Conservation (phyloP, 2,113 vertebrate species). For the Forbesichthys papilliferus region DNA sequence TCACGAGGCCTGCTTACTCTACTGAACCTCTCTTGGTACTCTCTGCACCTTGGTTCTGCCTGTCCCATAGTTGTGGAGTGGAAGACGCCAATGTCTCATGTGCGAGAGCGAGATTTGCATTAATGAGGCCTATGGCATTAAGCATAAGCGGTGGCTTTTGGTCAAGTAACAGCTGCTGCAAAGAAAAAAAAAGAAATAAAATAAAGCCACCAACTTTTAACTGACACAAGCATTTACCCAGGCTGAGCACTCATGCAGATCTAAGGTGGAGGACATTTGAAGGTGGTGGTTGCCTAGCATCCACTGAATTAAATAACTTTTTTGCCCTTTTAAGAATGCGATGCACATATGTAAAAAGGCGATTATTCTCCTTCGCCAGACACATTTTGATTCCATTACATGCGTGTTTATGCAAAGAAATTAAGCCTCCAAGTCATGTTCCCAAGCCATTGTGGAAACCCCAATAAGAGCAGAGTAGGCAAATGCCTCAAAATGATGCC, state of each 20-base stretch:
- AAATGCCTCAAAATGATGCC: too few relatives aligned
- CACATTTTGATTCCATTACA: not conserved
- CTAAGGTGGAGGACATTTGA: slow-evolving; percentile 35
- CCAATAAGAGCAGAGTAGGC: not conserved
- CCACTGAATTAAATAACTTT: not conserved
- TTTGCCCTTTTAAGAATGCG: not conserved
- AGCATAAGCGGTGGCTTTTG: slow-evolving; percentile 55
- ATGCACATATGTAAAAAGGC: not conserved
- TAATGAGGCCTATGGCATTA: slow-evolving; percentile 65
- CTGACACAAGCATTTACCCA: slow-evolving; percentile 58
- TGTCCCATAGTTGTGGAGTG: slow-evolving; percentile 26
- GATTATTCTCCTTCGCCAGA: not conserved
- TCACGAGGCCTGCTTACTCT: slow-evolving; percentile 10
- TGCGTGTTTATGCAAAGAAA: not conserved
- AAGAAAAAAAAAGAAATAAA: slow-evolving; percentile 33
- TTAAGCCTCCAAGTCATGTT: not conserved
- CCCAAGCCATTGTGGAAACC: not conserved
- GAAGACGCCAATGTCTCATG: slow-evolving; percentile 56
- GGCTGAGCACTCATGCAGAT: slow-evolving; percentile 31
- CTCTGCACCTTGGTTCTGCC: slow-evolving; percentile 39
- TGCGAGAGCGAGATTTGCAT: slow-evolving; percentile 70
- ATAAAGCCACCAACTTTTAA: slow-evolving; percentile 56
- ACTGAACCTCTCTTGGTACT: slow-evolving; percentile 46
- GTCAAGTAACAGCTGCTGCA: slow-evolving; percentile 51
- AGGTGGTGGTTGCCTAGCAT: slow-evolving; percentile 14